Percentiles rank a stretch among this genome's conserved stretches.
Evolutionary conservation across 1,140 invertebrate genomes (phyloP).

Genomic region (Macrobrachium rosenbergii): DNA sequence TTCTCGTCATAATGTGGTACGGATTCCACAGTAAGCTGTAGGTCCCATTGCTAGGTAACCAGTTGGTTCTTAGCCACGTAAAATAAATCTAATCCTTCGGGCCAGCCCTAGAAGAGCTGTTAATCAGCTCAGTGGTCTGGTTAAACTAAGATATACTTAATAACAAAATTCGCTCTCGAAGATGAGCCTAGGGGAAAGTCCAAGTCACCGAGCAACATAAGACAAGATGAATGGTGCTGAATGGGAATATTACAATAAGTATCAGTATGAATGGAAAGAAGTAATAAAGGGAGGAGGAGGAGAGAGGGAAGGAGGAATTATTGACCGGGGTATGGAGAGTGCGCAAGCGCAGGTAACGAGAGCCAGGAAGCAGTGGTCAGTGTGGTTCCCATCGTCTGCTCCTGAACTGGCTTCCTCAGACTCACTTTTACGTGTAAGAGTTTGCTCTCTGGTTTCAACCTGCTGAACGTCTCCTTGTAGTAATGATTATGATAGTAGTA

Average conservation of each 20-base stretch:
- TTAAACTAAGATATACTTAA: too few relatives aligned
- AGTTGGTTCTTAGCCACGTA: too few relatives aligned
- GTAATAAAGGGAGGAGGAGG: background rate
- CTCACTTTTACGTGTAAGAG: constrained; percentile 59
- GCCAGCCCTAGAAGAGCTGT: too few relatives aligned
- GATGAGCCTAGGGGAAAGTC: too few relatives aligned
- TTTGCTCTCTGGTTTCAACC: constrained; percentile 62
- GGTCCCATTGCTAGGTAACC: too few relatives aligned
- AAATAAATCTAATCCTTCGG: too few relatives aligned
- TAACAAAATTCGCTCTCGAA: too few relatives aligned
- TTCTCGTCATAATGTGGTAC: too few relatives aligned
- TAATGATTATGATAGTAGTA: constrained; percentile 33
- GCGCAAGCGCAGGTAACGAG: constrained; percentile 5
- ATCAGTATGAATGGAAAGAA: background rate
- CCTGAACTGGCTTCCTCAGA: constrained; percentile 30
- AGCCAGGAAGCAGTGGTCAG: constrained; percentile 47
- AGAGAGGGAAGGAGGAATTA: constrained; percentile 12
- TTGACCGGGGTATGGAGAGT: background rate
- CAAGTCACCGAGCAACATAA: background rate
- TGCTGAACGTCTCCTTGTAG: constrained; percentile 41
- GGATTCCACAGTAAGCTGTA: too few relatives aligned
- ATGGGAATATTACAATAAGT: background rate
- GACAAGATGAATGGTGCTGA: background rate
- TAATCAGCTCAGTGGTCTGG: too few relatives aligned
- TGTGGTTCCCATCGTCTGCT: constrained; percentile 24